These are phyloP conservation scores for Sylvia borin DNA, from an alignment of 2,797 vertebrate genomes.

Conservation along the genomic window DNA sequence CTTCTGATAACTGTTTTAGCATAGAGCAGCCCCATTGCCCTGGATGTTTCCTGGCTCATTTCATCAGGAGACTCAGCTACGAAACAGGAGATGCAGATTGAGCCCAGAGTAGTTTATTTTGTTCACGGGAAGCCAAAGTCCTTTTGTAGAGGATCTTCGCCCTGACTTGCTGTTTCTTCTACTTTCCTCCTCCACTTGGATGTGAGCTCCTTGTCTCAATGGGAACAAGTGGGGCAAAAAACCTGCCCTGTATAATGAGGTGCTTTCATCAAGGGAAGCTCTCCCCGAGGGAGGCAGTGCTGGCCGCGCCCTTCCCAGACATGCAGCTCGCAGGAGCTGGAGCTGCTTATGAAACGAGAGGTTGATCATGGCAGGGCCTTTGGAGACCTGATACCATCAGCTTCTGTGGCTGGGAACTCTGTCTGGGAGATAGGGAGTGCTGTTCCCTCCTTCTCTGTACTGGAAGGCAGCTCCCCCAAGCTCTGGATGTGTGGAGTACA, in stretches of 20 bases:
- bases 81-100: not conserved
- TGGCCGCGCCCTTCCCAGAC: not conserved
- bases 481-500: rapidly evolving
- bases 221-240: slow-evolving; percentile 14
- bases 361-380: not conserved
- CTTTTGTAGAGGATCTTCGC: slow-evolving; percentile 8
- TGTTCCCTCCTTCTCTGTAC: not conserved
- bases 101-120: slow-evolving; percentile 1
- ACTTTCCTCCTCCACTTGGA: slow-evolving; percentile 35
- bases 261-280: slow-evolving; percentile 51
- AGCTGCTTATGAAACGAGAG: slow-evolving; percentile 27
- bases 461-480: not conserved
- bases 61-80: not conserved
- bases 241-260: slow-evolving; percentile 42
- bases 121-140: not conserved
- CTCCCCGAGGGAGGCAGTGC: slow-evolving; percentile 11
- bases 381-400: not conserved
- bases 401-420: not conserved
- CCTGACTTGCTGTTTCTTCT: slow-evolving; percentile 51
- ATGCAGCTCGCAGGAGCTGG: slow-evolving; percentile 11
- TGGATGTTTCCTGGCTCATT: not conserved
- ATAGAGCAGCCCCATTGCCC: not conserved
- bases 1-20: not conserved
- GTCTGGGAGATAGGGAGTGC: not conserved
- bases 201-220: not conserved